Base-by-base conservation (phyloP, 2,113 vertebrate genomes). In the Potamarius usumacintae region DNA sequence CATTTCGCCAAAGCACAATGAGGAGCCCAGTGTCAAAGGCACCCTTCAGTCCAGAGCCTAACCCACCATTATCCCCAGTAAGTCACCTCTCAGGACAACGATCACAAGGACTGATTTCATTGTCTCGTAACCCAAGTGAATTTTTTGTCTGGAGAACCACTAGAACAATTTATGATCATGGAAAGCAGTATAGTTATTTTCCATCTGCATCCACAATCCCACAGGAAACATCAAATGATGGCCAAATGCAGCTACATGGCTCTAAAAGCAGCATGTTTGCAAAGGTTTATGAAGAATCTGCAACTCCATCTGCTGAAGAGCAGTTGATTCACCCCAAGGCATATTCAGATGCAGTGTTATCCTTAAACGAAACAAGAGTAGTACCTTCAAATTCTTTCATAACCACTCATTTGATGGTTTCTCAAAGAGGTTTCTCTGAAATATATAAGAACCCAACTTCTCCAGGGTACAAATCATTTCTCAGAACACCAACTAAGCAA, bases 201-300 rank as follows among this genome's bases (percentile, higher is more conserved):
- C 25, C 57, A 63, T 77, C 67, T 84, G 50, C 34, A 84, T 57
- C 83, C 42, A 30, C 34, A 63, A 42, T 62, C 72, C 58, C 72
- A 65, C 58, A 65, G 42, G 42, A 79, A 50, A 78, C 55, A 65
- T 85, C 58, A 50, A 78, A 60, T 34, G 74, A 81, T 1, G 48
- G 50, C 63, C 85, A 48, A 57, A 57, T 69, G 77, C 77, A 80
- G 34, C 69, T 69, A 17, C 20, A 79, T 9, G 77, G 7, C 50
- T 79, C 14, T 15, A 57, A 15, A 63, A 67, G 53, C 15, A 79
- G 48, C 53, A 55, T 79, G 27, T 86, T 65, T 86, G n/a, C 74
- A 15, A 62, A 67, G 18, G 50, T 57, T 86, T 34, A 86, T 76
- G 18, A 53, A 42, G 57, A 65, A 30, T 67, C 78, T 65, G 76